A percentile compares a stretch with the other conserved stretches of the same genome.
Conservation (phyloP, 64 coral and sea anemone genomes). For the Montipora capricornis region DNA sequence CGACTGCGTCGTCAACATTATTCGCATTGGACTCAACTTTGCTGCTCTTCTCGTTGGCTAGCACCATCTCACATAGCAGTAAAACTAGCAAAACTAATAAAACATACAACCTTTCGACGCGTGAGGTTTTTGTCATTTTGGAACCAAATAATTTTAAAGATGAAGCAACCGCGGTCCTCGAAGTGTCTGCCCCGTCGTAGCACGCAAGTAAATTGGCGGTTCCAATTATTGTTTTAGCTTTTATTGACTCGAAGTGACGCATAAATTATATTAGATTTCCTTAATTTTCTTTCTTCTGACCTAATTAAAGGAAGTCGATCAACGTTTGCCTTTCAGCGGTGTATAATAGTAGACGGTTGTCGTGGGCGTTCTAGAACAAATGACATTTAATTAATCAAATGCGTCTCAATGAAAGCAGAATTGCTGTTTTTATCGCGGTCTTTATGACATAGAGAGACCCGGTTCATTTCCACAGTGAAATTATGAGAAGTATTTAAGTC, state of each 20-base stretch:
- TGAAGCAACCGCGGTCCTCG: background rate
- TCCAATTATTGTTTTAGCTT: background rate
- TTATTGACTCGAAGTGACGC: constrained; percentile 30
- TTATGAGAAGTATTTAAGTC: background rate
- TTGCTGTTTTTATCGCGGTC: background rate
- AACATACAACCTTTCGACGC: background rate
- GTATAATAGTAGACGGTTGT: background rate
- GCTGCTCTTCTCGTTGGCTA: background rate
- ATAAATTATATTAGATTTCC: constrained; percentile 40
- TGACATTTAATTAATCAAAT: background rate
- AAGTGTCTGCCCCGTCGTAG: background rate
- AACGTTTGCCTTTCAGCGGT: background rate
- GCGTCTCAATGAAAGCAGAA: background rate
- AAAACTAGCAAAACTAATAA: background rate
- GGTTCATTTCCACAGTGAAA: background rate
- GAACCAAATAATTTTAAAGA: no score
- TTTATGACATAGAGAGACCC: background rate
- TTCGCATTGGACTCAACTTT: background rate
- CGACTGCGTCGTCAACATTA: background rate
- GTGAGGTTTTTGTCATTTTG: constrained; percentile 2
- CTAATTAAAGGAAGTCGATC: constrained; percentile 3
- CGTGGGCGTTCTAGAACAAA: background rate
- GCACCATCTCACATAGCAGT: background rate
- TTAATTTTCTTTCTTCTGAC: background rate
- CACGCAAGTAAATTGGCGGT: background rate